Base-by-base conservation (phyloP, 2,797 vertebrate genomes). In the Lepilemur ruficaudatus region DNA sequence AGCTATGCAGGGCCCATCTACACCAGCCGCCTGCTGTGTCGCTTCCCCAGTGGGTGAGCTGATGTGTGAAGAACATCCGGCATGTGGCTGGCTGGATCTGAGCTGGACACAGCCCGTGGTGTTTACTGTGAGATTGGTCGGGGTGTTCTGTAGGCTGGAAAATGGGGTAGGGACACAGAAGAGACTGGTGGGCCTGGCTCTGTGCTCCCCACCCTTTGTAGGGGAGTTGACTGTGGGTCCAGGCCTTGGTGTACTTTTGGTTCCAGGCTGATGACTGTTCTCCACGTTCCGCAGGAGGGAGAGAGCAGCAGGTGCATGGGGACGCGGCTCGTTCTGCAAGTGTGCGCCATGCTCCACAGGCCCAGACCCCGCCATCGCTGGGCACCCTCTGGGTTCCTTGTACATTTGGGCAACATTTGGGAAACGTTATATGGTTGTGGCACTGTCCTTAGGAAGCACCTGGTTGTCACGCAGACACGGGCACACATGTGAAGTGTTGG, bases 111-210 rank as follows among this genome's bases (percentile, higher is more conserved):
- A 57, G 92, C 52, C 65, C 7, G 2, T 81, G 67, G 20, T 70
- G 59, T 91, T 82, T 72, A 91, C 65, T 59, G 81, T 70, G 91
- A 95, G 92, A 81, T 92, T 85, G 69, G 55, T 32, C 46, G 35
- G 65, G 72, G 32, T 81, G 94, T 91, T 91, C 55, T 87, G 50
- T 89, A 55, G 35, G 63, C 52, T 2, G 2, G 80, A 90, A 91
- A 92, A 82, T 38, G 52, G 73, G 59, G 28, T 41, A 25, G 89
- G n/a, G 57, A n/a, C 57, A 69, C 82, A 89, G 57, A 84, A 81
- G 87, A 95, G 94, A 83, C 52, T 59, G 6, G 23, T 52, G 41
- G 93, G 50, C n/a, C 55, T 14, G 28, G 11, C 17, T 87, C 61
- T 93, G 70, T 89, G 80, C n/a, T 35, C 50, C 23, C 38, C 83